These are phyloP conservation scores for Tichodroma muraria DNA, from an alignment of 2,113 vertebrate genomes.

Conservation along the genomic window DNA sequence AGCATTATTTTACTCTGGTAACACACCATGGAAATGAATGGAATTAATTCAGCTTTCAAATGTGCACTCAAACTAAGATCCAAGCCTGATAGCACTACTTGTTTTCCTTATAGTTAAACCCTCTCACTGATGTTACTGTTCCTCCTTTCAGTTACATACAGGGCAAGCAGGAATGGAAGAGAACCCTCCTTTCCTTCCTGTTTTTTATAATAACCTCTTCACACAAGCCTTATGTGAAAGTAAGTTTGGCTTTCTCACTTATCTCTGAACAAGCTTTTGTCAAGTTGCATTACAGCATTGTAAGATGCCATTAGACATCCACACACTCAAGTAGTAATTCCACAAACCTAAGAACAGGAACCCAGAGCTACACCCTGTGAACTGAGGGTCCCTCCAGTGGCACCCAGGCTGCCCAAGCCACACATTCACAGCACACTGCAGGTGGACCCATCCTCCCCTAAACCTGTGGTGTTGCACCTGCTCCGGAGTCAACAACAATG, in stretches of 20 bases:
- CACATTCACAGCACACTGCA: background rate
- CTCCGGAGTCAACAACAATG: conserved; percentile 60
- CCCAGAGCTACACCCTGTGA: background rate
- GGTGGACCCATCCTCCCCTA: background rate
- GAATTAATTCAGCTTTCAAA: background rate
- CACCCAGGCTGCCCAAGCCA: background rate
- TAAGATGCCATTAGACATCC: background rate
- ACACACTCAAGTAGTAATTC: background rate
- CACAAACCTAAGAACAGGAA: background rate
- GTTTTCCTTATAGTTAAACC: background rate
- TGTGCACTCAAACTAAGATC: background rate
- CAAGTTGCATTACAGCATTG: background rate
- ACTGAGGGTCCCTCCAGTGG: background rate
- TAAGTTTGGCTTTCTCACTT: background rate
- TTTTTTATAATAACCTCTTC: background rate
- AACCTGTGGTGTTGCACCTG: conserved; percentile 52
- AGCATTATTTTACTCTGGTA: background rate
- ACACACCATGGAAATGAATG: background rate
- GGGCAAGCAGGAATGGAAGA: background rate
- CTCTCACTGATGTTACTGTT: background rate
- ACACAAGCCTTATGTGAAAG: background rate
- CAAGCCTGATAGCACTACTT: background rate
- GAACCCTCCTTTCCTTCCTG: background rate
- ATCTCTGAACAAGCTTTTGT: background rate
- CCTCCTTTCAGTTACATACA: background rate